Evolutionary conservation across 2,888 invertebrate species (phyloP), one percentile per base, ranked within the genome.

Genomic region (Mythimna lalbum): DNA sequence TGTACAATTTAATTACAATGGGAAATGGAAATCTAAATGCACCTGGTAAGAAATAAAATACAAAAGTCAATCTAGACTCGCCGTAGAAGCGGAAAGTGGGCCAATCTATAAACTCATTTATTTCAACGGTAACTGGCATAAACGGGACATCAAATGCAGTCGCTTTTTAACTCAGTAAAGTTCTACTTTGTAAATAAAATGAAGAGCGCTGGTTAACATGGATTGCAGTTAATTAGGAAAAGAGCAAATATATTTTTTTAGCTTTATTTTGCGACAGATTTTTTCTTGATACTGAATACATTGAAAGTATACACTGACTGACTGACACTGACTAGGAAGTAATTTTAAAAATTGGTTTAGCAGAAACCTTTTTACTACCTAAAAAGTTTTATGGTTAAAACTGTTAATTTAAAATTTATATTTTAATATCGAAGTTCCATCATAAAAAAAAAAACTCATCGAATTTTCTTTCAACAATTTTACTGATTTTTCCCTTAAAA

Each of bases 11-110:
- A 93, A 92, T 93, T 92, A 92, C 89, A 88, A 90, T 84, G 82
- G 90, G 91, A 94, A 93, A 94, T 93, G 86, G 89, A 91, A 93
- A 90, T 89, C 87, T 92, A 91, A 93, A 92, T 90, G 91, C 86
- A 87, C 86, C 90, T 84, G 87, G 84, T 81, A 87, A 85, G 86
- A 83, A 88, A 90, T 90, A 87, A 90, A 92, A 90, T 87, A 88
- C 86, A 87, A 86, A 87, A 91, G 89, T 88, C 88, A 90, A 90
- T 91, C 87, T 85, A 81, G 73, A 76, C 65, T 76, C 69, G 81
- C 76, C 74, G 76, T 73, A 86, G 86, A 87, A 84, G 86, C 80
- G 82, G 88, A 85, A 91, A 92, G 88, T 90, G 84, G 90, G 87
- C 79, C 90, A 89, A 87, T 90, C 89, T 88, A 87, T 91, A 91